Evolutionary conservation across 1,140 invertebrate genomes (phyloP).

Genomic region (Helicoverpa armigera): DNA sequence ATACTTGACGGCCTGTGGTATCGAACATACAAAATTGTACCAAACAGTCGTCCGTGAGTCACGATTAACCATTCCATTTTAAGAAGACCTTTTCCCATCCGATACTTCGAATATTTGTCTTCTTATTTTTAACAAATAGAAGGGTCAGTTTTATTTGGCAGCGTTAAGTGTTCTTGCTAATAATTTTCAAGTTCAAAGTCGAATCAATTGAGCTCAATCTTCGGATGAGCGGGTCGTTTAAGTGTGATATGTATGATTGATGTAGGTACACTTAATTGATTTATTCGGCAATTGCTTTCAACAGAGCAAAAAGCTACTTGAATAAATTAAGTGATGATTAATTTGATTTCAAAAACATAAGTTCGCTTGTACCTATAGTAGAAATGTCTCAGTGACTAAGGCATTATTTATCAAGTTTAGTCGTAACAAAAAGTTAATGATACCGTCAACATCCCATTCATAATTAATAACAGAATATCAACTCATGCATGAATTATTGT

Average conservation of each 20-base stretch:
- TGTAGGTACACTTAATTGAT: constrained; percentile 48
- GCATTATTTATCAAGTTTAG: no score
- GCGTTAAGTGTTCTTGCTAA: constrained; percentile 54
- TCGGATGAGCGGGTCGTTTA: constrained; percentile 44
- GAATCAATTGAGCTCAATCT: constrained; percentile 61
- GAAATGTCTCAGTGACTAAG: no score
- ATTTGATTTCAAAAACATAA: not conserved
- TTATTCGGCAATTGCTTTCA: constrained; percentile 38
- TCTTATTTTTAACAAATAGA: constrained; percentile 16
- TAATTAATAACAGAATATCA: not conserved
- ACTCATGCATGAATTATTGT: not conserved
- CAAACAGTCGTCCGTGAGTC: constrained; percentile 66
- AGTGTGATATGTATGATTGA: constrained; percentile 50
- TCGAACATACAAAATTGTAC: constrained; percentile 67
- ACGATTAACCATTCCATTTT: constrained; percentile 56
- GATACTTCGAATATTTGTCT: constrained; percentile 9
- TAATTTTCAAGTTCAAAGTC: constrained; percentile 65
- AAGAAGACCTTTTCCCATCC: constrained; percentile 49
- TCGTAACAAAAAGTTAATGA: no score
- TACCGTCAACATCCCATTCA: no score
- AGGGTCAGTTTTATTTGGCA: constrained; percentile 51
- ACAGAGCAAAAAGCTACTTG: not conserved
- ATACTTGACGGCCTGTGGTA: constrained; percentile 68
- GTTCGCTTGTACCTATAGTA: not conserved
- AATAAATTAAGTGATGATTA: constrained; percentile 18